Percentiles rank a stretch among this genome's conserved stretches.
Evolutionary conservation across 2,797 vertebrate genomes (phyloP).

Genomic region (Scyliorhinus canicula): DNA sequence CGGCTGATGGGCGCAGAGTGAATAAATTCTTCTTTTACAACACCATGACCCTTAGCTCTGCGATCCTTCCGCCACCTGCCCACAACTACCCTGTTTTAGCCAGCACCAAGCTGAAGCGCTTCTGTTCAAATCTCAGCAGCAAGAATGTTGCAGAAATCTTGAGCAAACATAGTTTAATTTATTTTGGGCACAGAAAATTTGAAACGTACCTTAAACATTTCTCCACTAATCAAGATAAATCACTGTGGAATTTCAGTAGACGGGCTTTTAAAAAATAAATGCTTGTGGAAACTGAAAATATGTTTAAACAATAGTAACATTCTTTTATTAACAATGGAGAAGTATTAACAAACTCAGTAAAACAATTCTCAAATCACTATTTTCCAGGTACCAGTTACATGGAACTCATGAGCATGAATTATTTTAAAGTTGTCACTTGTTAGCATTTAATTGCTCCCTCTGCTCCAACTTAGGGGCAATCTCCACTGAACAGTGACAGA

Average conservation of each 20-base stretch:
- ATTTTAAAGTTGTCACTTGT: neutral
- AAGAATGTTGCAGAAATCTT: neutral
- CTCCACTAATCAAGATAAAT: neutral
- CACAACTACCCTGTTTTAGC: too few species aligned
- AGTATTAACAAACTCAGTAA: neutral
- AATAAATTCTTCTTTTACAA: too few species aligned
- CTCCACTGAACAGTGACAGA: neutral
- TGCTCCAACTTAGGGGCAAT: neutral
- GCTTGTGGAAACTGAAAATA: neutral
- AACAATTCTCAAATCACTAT: neutral
- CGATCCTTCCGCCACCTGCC: too few species aligned
- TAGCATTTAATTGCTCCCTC: neutral
- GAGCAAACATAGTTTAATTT: neutral
- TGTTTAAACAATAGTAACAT: neutral
- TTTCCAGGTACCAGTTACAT: neutral
- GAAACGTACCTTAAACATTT: neutral
- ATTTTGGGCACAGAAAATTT: neutral
- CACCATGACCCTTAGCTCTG: too few species aligned
- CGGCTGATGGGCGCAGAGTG: too few species aligned
- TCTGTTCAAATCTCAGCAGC: neutral
- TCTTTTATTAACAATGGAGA: neutral
- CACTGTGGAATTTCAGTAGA: neutral
- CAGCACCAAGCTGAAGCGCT: neutral
- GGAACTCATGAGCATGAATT: neutral
- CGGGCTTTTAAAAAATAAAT: neutral